Evolutionary conservation across 2,797 vertebrate species (phyloP).

Genomic region (Rhynchotus rufescens): DNA sequence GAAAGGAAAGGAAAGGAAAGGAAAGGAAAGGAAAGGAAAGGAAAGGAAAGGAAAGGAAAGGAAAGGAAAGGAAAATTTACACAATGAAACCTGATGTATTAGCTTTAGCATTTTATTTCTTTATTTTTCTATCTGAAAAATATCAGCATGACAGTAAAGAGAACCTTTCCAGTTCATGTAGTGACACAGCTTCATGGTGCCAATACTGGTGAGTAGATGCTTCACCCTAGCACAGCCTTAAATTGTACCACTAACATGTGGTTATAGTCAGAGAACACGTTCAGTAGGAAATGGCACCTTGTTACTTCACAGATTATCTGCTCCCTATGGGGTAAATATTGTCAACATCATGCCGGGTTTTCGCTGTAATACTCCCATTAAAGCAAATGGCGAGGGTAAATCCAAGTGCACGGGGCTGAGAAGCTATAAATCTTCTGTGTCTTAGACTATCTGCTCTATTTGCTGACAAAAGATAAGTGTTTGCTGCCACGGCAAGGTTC

Average conservation of each 20-base stretch:
- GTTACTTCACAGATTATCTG: conserved; percentile 66
- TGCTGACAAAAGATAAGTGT: conserved; percentile 48
- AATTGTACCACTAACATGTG: conserved; percentile 39
- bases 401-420: background rate
- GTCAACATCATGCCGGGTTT: background rate
- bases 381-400: conserved; percentile 45
- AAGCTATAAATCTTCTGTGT: conserved; percentile 32
- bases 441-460: background rate
- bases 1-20: too few species aligned
- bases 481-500: conserved; percentile 38
- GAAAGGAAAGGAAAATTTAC: background rate
- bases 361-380: conserved; percentile 49
- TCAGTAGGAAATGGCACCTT: conserved; percentile 65
- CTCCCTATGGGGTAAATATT: conserved; percentile 63
- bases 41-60: background rate
- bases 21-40: background rate
- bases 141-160: background rate
- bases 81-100: background rate
- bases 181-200: background rate
- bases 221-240: background rate
- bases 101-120: background rate
- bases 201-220: background rate
- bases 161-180: background rate
- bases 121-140: background rate
- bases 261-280: conserved; percentile 48